These are phyloP conservation scores for Pelodiscus sinensis DNA, from an alignment of 2,113 vertebrate species.

Conservation along the genomic window DNA sequence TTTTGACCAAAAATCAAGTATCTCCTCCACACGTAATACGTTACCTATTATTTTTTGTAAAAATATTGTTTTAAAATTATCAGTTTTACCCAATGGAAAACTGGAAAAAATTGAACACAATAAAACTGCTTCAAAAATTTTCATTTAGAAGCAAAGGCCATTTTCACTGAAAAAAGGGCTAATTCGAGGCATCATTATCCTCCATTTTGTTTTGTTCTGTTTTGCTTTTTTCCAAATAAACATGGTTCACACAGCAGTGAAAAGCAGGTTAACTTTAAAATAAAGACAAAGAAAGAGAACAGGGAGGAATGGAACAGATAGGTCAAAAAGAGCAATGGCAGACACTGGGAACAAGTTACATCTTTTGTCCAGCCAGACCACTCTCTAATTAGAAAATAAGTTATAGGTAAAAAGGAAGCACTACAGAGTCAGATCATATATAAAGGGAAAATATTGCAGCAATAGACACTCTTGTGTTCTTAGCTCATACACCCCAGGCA, in stretches of 20 bases:
- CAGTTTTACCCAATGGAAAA: not conserved
- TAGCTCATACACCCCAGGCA: constrained; percentile 26
- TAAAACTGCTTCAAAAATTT: not conserved
- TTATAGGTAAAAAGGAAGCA: not conserved
- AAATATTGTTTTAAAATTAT: constrained; percentile 5
- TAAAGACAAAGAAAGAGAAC: not conserved
- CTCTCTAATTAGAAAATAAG: constrained; percentile 35
- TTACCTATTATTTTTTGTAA: not conserved
- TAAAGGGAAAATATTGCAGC: constrained; percentile 23
- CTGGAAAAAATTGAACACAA: not conserved
- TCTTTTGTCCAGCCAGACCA: not conserved
- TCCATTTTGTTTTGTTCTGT: not conserved
- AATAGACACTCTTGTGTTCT: not conserved
- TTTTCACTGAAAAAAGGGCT: not conserved
- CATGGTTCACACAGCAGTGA: accelerated
- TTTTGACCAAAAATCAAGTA: not conserved
- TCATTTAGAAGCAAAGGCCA: not conserved
- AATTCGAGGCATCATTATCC: accelerated
- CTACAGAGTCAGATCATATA: not conserved
- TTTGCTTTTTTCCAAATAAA: not conserved
- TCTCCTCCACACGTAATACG: no score
- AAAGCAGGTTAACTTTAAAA: not conserved
- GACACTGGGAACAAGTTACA: not conserved
- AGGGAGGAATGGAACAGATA: not conserved
- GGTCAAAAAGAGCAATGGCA: not conserved